phyloP scores from a whole-genome alignment of 2,888 invertebrate species.

The Chydorus sphaericus region DNA sequence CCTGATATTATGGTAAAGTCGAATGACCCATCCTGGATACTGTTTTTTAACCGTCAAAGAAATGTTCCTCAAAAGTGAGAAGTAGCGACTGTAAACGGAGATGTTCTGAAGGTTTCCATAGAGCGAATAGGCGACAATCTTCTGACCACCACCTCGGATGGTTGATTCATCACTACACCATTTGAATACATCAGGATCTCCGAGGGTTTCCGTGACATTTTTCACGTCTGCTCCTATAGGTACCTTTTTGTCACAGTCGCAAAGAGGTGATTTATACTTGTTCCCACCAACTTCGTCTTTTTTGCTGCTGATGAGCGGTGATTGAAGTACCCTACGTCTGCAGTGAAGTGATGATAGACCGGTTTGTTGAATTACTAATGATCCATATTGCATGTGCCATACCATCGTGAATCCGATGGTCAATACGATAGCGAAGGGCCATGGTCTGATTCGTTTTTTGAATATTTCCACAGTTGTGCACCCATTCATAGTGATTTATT shows the following conservation, averaged over 20 bases:
- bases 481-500: too few species aligned
- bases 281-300: too few species aligned
- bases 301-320: too few species aligned
- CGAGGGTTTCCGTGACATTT: too few species aligned
- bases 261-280: background rate
- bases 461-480: too few species aligned
- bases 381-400: too few species aligned
- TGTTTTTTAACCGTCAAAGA: background rate
- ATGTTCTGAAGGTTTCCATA: constrained; percentile 16
- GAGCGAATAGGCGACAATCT: constrained; percentile 19
- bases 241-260: background rate
- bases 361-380: too few species aligned
- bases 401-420: too few species aligned
- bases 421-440: too few species aligned
- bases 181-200: background rate
- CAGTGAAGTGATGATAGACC: too few species aligned
- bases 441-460: too few species aligned
- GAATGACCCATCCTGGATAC: constrained; percentile 17
- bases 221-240: background rate
- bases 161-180: constrained; percentile 14
- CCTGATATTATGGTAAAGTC: constrained; percentile 17
- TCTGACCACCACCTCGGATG: constrained; percentile 17
- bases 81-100: constrained; percentile 5
- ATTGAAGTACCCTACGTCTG: too few species aligned
- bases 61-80: constrained; percentile 13